These are phyloP conservation scores for Seriola aureovittata DNA, from an alignment of 2,113 vertebrate species.

Conservation along the genomic window DNA sequence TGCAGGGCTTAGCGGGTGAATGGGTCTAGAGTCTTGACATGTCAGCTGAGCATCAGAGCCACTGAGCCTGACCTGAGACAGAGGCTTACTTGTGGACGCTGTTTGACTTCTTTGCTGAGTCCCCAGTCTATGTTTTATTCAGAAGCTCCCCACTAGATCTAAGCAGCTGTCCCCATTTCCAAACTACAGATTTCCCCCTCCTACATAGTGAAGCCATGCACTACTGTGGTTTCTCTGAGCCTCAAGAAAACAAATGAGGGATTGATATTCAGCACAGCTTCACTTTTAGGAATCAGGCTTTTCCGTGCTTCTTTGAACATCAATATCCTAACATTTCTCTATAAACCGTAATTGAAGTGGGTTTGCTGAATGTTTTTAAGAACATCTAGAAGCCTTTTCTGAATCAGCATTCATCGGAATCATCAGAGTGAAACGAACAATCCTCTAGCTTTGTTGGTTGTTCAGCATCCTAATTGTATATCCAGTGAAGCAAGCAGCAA, in stretches of 20 bases:
- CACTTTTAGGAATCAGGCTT: constrained; percentile 33
- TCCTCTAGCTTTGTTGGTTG: not conserved
- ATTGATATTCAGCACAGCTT: constrained; percentile 55
- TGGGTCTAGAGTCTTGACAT: constrained; percentile 10
- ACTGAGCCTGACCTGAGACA: constrained; percentile 59
- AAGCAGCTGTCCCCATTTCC: constrained; percentile 68
- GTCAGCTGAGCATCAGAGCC: constrained; percentile 54
- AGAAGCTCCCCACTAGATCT: constrained; percentile 64
- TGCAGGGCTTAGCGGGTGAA: not conserved
- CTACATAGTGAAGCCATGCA: constrained; percentile 37
- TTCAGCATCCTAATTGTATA: constrained; percentile 35
- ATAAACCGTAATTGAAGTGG: constrained; percentile 41
- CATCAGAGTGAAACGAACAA: constrained; percentile 11
- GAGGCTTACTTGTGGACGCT: constrained; percentile 73
- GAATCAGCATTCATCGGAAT: constrained; percentile 25
- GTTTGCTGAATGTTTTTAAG: constrained; percentile 29
- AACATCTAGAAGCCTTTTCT: not conserved
- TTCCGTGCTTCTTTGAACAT: constrained; percentile 35
- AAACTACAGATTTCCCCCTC: constrained; percentile 29
- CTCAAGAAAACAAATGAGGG: constrained; percentile 47
- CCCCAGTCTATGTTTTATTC: constrained; percentile 77
- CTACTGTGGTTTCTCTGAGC: constrained; percentile 45
- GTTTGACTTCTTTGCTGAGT: constrained; percentile 62
- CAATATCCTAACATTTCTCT: constrained; percentile 13
- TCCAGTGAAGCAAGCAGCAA: constrained; percentile 24